Base-by-base conservation (phyloP, 2,113 vertebrate species). In the Pelmatolapia mariae region DNA sequence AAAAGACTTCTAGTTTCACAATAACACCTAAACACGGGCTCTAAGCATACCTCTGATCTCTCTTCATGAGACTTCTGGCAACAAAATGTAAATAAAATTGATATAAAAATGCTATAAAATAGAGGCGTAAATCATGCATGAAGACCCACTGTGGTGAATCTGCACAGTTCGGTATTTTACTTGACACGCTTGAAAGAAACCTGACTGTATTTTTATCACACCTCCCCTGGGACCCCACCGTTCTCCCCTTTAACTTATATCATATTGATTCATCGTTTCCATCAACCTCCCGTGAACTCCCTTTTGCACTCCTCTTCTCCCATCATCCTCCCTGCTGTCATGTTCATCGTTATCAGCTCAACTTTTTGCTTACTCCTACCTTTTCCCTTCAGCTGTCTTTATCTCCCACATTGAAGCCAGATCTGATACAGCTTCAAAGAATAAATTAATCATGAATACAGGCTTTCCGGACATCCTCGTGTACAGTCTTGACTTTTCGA, bases 371-470 rank as follows among this genome's bases (percentile, higher is more conserved):
- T n/a, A 2, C 33, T n/a, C 18, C 47, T 8, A 59, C 13, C 40
- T 59, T 89, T 57, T 76, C 52, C 82, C 24, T 38, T 10, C 73
- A 57, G 82, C 87, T 54, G 29, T 76, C 82, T 82, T 7, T 1
- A 7, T 45, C 53, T 87, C 80, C 29, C 12, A 8, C 12, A 50
- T 26, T 24, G 29, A 53, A 80, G 73, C 89, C 87, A 82, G 57
- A 91, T 90, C 90, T 89, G 79, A 88, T 90, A 76, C 4, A 7
- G 22, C 84, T 87, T 93, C 83, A 89, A 89, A 90, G 82, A 19
- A 15, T 29, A 80, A 61, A 85, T 79, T 12, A 38, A 56, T 52
- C 8, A 47, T 22, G 22, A 22, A 52, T 81, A 63, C 57, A 82
- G 59, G 3, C 19, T 59, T 40, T 5, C 10, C 3, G 5, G 57